Evolutionary conservation across 2,888 invertebrate species (phyloP).

Genomic region (Deroplatys truncata): DNA sequence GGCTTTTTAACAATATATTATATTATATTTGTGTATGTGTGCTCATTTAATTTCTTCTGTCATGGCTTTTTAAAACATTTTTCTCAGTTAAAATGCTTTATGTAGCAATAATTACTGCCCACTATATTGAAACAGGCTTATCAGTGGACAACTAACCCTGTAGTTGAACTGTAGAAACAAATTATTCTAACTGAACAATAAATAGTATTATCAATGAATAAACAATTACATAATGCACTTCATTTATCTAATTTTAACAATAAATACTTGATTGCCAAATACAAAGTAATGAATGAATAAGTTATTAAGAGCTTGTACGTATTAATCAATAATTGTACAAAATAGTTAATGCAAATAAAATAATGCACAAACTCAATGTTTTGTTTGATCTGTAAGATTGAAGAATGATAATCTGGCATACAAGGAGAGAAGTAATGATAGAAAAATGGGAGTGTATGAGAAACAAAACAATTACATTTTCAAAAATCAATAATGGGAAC

Average conservation of each 20-base stretch:
- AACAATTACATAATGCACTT: neutral
- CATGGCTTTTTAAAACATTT: neutral
- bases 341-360: neutral
- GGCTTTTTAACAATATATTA: neutral
- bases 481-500: neutral
- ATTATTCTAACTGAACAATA: neutral
- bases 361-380: neutral
- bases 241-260: neutral
- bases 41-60: neutral
- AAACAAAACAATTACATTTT: neutral
- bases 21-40: neutral
- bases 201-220: neutral
- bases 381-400: neutral
- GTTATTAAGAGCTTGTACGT: neutral
- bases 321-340: neutral
- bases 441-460: neutral
- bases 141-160: constrained; percentile 3
- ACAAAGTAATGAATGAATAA: neutral
- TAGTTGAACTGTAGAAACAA: neutral
- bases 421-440: neutral
- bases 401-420: no score
- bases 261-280: neutral
- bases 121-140: neutral
- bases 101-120: neutral
- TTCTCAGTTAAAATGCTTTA: neutral